Evolutionary conservation across 2,113 vertebrate genomes (phyloP).

Genomic region (Gobiocypris rarus): DNA sequence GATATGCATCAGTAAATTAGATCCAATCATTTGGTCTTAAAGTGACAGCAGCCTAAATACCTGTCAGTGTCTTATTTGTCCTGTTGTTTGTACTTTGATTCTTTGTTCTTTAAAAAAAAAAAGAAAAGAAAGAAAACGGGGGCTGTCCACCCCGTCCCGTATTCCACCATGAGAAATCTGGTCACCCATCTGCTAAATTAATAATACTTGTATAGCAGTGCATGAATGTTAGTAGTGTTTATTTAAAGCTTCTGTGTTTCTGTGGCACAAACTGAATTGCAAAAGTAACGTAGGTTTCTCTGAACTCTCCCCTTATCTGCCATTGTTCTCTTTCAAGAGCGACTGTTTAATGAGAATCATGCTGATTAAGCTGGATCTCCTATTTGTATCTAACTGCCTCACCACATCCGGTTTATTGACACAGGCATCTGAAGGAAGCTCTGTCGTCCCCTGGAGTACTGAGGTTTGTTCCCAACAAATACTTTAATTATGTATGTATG

Average conservation of each 20-base stretch:
- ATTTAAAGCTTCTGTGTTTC: background rate
- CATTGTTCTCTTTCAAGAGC: background rate
- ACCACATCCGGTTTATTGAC: background rate
- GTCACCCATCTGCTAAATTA: no score
- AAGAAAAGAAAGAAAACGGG: no score
- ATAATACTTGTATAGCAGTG: background rate
- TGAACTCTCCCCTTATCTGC: background rate
- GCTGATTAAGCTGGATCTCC: background rate
- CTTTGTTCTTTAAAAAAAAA: no score
- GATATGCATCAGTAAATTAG: no score
- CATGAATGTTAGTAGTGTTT: background rate
- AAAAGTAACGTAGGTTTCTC: background rate
- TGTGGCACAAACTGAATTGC: background rate
- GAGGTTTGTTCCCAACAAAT: background rate
- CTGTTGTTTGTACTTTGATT: no score
- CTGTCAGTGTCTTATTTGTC: no score
- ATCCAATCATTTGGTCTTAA: no score
- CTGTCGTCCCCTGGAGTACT: background rate
- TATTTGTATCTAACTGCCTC: background rate
- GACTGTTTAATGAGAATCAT: background rate
- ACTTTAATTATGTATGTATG: background rate
- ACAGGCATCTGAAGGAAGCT: slow-evolving; percentile 12
- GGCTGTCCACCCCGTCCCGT: no score
- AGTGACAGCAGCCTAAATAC: no score
- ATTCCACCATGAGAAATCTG: no score